phyloP scores from a whole-genome alignment of 2,113 vertebrate genomes.

The Callorhinus ursinus region DNA sequence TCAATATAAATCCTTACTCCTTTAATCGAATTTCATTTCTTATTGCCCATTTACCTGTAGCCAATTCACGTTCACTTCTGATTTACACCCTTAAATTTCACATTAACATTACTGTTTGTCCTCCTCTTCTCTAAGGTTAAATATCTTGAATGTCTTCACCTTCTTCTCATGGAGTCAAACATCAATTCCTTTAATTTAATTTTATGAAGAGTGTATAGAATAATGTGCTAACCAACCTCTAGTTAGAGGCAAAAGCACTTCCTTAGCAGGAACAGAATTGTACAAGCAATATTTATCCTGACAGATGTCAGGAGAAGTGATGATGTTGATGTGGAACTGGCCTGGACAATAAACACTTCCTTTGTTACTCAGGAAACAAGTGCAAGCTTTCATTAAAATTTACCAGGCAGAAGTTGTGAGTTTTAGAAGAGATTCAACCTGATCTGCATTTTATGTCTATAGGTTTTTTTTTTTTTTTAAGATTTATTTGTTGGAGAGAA shows the following conservation, averaged over 20 bases:
- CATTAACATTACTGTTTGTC: not conserved
- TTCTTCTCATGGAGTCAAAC: not conserved
- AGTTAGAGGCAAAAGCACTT: not conserved
- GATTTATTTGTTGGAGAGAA: not conserved
- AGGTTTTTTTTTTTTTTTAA: not conserved
- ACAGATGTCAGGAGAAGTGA: not conserved
- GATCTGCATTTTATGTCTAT: not conserved
- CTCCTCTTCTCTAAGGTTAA: not conserved
- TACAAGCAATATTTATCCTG: not conserved
- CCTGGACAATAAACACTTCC: not conserved
- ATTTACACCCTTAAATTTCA: not conserved
- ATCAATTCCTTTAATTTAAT: not conserved
- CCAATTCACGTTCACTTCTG: not conserved
- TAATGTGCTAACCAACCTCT: not conserved
- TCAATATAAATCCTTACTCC: not conserved
- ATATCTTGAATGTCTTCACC: not conserved
- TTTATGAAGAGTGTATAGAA: not conserved
- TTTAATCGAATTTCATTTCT: not conserved
- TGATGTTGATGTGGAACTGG: not conserved
- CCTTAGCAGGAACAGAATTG: not conserved
- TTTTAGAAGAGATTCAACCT: conserved; percentile 17
- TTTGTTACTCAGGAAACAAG: not conserved
- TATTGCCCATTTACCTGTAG: not conserved
- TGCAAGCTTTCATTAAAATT: not conserved
- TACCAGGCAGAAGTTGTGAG: not conserved